Evolutionary conservation across 2,888 invertebrate species (phyloP), one percentile per base, ranked within the genome.

Genomic region (Noctuana brunneofusca): DNA sequence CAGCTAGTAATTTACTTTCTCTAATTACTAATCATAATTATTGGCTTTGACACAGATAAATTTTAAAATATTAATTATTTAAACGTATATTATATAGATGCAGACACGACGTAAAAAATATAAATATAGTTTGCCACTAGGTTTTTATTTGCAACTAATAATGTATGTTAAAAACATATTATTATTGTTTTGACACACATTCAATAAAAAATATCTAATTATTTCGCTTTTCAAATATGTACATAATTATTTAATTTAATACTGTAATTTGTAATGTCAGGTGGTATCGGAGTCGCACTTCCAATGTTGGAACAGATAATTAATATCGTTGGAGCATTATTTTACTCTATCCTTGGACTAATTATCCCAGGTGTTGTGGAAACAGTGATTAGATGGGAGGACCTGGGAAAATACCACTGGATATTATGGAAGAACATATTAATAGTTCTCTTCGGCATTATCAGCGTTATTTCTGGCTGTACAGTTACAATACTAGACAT

Each of bases 301-400:
- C 92, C 92, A 0, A 85, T 86, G 78, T 69, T 92, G 60, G 92
- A 92, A 58, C 86, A 90, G 66, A 89, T 92, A 56, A 92, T 92
- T 62, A 89, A 89, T 67, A 73, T 92, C 1, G 92, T 92, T 0
- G 92, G 92, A 1, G 86, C 92, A 1, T 74, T 95, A 8, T 95
- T 95, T 73, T 94, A 95, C 74, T 95, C 95, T 0, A 92, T 94
- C 14, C 89, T 95, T 48, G 97, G 98, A 1, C 92, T 96, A 38
- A 93, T 95, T 64, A 94, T 96, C 46, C 96, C 96, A n/a, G 95
- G 96, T 0, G 81, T 95, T 2, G 88, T 96, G 1, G 96, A 97
- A 71, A 95, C 94, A 0, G 92, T 96, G 0, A 93, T 94, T 63
- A 88, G 93, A 50, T 95, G 94, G 94, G 93, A 95, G 22, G 89